Evolutionary conservation across 2,113 vertebrate species (phyloP), one percentile per base, ranked within the genome.

Genomic region (Calypte anna): DNA sequence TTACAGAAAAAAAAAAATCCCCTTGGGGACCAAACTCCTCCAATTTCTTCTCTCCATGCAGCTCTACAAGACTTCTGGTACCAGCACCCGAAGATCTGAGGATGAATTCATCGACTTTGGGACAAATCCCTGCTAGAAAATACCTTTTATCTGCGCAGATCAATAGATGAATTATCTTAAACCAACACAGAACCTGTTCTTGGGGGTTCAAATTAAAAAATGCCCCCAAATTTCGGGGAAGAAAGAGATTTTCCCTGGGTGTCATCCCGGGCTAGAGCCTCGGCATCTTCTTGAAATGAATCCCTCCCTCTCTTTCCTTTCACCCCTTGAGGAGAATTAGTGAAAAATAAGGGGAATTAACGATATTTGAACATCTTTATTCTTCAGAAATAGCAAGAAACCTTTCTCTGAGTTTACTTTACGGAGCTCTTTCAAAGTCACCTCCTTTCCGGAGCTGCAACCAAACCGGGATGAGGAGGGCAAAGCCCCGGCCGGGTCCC

Each of bases 211-310:
- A 8, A 38, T 20, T 22, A 0, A 5, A 70, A 70, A 70, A 15
- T 1, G 36, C 5, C 16, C 16, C 0, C 3, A 16, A 16, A 5
- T 62, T 66, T 8, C 3, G 3, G 0, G 48, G 31, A 18, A 48
- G 3, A 67, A 62, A 51, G 4, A 2, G 10, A 10, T 70, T 74
- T 68, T 44, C 43, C 27, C 7, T 2, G 17, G 2, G 21, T n/a
- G 23, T 14, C 48, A 27, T 4, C n/a, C 46, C 31, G 13, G 3
- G 33, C 24, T 28, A 7, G 22, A 10, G 6, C 61, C 78, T 36
- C 9, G n/a, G 14, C 14, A 3, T 8, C 53, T 57, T 48, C 40
- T 9, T 27, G 5, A 24, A 10, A 3, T 43, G 3, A 9, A 59
- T 85, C 59, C 64, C 33, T 28, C 21, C 8, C 33, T 14, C 28